These are phyloP conservation scores for Formica selysi DNA, from an alignment of 1,140 invertebrate species.

Conservation along the genomic window DNA sequence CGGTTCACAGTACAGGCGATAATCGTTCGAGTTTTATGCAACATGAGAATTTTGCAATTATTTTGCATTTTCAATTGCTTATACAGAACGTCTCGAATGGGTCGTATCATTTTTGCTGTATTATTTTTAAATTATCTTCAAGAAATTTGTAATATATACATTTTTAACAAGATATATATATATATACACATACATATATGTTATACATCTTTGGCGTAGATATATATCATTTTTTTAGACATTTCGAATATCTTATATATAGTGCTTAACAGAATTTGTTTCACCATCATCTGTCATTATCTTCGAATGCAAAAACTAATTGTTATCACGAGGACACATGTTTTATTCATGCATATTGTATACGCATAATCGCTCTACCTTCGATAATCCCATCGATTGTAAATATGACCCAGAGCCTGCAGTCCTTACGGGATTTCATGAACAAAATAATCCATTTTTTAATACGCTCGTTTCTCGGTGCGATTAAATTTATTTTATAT, in stretches of 20 bases:
- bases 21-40: constrained; percentile 18
- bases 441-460: neutral
- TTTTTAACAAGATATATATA: neutral
- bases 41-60: neutral
- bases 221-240: neutral
- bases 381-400: neutral
- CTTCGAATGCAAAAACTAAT: neutral
- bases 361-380: constrained; percentile 26
- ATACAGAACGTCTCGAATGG: neutral
- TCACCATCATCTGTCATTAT: neutral
- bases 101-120: neutral
- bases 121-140: neutral
- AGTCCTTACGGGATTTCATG: constrained; percentile 19
- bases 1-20: neutral
- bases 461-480: constrained; percentile 18
- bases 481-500: neutral
- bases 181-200: too few relatives aligned
- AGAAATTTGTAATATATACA: constrained; percentile 28
- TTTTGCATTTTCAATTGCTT: neutral
- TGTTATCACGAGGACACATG: constrained; percentile 3
- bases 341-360: constrained; percentile 41
- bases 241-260: neutral
- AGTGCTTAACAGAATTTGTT: neutral
- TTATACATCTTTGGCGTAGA: neutral
- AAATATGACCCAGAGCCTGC: constrained; percentile 28